These are phyloP conservation scores for Dissostichus mawsoni DNA, from an alignment of 2,113 vertebrate species.

Conservation along the genomic window DNA sequence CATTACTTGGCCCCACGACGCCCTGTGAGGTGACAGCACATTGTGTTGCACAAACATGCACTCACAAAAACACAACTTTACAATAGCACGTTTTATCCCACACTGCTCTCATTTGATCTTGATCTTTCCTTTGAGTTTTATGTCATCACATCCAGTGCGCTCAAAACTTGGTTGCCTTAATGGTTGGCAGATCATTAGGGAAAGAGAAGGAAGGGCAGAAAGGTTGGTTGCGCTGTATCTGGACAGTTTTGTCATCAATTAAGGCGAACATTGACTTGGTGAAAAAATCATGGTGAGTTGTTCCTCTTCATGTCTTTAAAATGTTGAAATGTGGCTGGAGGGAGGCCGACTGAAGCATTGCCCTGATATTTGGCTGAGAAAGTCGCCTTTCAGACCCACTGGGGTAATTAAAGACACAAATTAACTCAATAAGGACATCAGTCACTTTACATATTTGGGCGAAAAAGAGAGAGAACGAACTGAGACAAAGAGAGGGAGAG, in stretches of 20 bases:
- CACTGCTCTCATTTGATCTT: constrained; percentile 55
- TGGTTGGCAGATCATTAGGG: constrained; percentile 46
- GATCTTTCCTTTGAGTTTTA: constrained; percentile 41
- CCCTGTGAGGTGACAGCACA: constrained; percentile 39
- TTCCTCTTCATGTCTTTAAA: constrained; percentile 27
- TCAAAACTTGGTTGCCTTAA: constrained; percentile 44
- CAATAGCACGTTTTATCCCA: constrained; percentile 36
- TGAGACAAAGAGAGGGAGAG: neutral
- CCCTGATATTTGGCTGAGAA: constrained; percentile 42
- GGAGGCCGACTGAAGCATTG: constrained; percentile 17
- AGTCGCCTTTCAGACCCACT: constrained; percentile 35
- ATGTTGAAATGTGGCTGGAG: constrained; percentile 28
- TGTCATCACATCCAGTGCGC: constrained; percentile 38
- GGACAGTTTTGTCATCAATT: constrained; percentile 52
- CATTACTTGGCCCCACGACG: constrained; percentile 53
- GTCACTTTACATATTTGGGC: constrained; percentile 16
- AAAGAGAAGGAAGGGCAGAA: constrained; percentile 16
- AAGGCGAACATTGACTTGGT: constrained; percentile 37
- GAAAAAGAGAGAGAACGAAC: neutral
- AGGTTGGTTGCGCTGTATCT: neutral
- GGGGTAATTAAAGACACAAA: constrained; percentile 59
- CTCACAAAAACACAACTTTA: constrained; percentile 9
- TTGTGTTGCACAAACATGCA: constrained; percentile 13
- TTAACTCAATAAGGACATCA: constrained; percentile 29
- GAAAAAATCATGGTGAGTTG: neutral